These are phyloP conservation scores for Ophiodon elongatus DNA, from an alignment of 2,113 vertebrate species.

Conservation along the genomic window DNA sequence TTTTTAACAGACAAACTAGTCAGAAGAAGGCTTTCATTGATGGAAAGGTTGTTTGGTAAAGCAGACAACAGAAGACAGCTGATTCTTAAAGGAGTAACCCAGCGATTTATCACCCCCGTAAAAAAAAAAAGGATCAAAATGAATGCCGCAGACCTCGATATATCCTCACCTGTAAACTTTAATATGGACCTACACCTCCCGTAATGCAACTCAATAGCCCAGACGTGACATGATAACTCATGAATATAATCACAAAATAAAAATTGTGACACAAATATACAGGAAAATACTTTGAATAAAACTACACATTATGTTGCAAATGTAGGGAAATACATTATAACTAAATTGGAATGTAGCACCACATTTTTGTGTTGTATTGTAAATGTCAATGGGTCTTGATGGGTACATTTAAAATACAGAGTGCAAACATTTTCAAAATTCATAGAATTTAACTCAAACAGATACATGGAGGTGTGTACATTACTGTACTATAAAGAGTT, in stretches of 20 bases:
- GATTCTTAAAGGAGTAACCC: slow-evolving; percentile 7
- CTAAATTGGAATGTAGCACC: neutral
- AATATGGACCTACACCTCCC: slow-evolving; percentile 14
- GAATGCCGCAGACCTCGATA: neutral
- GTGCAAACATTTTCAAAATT: neutral
- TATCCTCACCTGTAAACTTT: neutral
- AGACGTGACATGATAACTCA: neutral
- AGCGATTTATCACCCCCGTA: neutral
- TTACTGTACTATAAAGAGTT: neutral
- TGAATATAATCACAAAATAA: neutral
- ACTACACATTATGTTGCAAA: neutral
- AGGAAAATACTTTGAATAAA: neutral
- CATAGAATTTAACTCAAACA: neutral
- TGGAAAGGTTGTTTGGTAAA: neutral
- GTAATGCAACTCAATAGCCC: neutral
- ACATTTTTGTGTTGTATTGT: neutral
- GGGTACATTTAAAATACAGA: neutral
- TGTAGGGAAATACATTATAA: neutral
- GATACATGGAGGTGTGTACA: neutral
- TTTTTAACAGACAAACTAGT: neutral
- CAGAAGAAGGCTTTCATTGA: neutral
- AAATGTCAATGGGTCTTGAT: neutral
- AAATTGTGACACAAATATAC: too few relatives aligned
- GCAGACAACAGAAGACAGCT: neutral
- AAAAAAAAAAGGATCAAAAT: slow-evolving; percentile 2